Evolutionary conservation across 2,797 vertebrate genomes (phyloP), one percentile per base, ranked within the genome.

Genomic region (Sebastes elongatus): DNA sequence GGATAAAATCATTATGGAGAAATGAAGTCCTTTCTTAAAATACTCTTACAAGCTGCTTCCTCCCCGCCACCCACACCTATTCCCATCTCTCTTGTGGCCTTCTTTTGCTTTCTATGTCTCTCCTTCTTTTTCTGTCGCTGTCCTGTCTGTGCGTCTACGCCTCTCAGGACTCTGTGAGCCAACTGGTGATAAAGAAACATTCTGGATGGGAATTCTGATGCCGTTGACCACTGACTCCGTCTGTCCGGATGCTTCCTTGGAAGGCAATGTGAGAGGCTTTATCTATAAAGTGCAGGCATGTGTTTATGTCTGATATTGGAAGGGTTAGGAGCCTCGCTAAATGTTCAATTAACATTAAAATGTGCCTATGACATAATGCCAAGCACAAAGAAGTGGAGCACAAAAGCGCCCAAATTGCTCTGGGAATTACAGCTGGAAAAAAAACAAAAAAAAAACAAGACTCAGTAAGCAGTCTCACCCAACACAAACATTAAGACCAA

Each of bases 291-390:
- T 63, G 83, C 93, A 94, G 92, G 75, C 86, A 77, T 91, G 87
- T 91, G 91, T 93, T 91, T 88, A 68, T 71, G 90, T 82, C 87
- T 82, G 89, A 92, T 93, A 89, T 64, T 77, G 85, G 84, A 84
- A 69, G 89, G 86, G 92, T 80, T 73, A 62, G 78, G 75, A 42
- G 66, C 69, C 23, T 46, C 83, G 88, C 89, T 92, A 92, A 95
- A 92, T 86, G 88, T 86, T 91, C 80, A 93, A 93, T 94, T 94
- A 94, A 89, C 92, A 95, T 93, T 90, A 91, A 94, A 95, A 94
- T 91, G 90, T 84, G 82, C 80, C 80, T 72, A 75, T 86, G 88
- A 91, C 89, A 90, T 91, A 91, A 93, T 82, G 84, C 78, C 79
- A 83, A 75, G 83, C 87, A 91, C 84, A 89, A 91, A 94, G 86